Conservation (phyloP, 1,140 invertebrate species). For the Diorhabda elongata region DNA sequence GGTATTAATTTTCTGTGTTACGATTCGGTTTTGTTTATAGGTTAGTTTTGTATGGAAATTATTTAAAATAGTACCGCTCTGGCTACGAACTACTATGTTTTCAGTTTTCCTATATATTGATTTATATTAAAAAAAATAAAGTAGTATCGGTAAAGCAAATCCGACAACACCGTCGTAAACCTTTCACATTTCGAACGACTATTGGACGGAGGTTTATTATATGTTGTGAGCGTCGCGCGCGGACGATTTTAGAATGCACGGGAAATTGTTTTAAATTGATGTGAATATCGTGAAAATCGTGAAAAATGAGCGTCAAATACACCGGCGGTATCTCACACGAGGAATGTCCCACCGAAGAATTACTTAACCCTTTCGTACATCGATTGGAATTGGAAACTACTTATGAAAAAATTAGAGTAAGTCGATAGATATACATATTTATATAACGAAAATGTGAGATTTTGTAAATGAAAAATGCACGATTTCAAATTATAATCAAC, state of each 20-base stretch:
- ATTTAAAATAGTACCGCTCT: no score
- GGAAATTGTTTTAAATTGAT: conserved; percentile 1
- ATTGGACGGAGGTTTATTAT: conserved; percentile 23
- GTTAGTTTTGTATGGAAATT: no score
- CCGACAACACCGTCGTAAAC: conserved; percentile 22
- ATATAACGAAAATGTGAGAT: no score
- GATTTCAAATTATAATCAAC: no score
- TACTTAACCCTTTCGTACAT: conserved; percentile 80
- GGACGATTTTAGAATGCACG: conserved; percentile 8
- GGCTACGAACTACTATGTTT: no score
- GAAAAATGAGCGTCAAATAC: conserved; percentile 37
- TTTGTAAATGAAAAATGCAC: no score
- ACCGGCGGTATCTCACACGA: conserved; percentile 37
- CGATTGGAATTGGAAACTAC: conserved; percentile 76
- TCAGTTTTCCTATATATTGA: no score
- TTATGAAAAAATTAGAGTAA: conserved; percentile 82
- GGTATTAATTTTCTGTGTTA: no score
- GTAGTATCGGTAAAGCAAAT: not conserved
- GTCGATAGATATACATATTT: conserved; percentile 28
- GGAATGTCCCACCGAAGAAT: conserved; percentile 46
- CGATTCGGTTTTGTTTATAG: no score
- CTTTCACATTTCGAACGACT: conserved; percentile 20
- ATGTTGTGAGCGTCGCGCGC: conserved; percentile 26
- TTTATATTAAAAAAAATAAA: no score
- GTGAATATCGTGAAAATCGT: conserved; percentile 1